Percentiles rank a stretch among this genome's conserved stretches.
These are phyloP conservation scores for Sitta europaea DNA, from an alignment of 2,113 vertebrate species.

Conservation along the genomic window DNA sequence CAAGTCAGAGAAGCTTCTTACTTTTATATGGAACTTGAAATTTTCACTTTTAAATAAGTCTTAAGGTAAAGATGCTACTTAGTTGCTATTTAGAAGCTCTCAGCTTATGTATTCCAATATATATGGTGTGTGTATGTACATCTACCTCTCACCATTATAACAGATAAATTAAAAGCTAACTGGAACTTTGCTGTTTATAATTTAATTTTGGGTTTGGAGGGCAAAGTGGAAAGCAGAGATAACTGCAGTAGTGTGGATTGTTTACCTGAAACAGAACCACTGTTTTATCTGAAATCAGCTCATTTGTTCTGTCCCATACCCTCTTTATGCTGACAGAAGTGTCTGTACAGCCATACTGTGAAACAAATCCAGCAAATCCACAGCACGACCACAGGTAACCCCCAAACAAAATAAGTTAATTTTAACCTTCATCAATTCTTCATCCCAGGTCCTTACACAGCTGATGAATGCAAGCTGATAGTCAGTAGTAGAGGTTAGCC, in stretches of 20 bases:
- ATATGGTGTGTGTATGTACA: accelerated
- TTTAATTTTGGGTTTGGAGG: not conserved
- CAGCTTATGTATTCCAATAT: not conserved
- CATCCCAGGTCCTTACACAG: not conserved
- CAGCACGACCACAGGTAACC: not conserved
- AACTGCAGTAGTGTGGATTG: not conserved
- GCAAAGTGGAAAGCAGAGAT: not conserved
- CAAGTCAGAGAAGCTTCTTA: not conserved
- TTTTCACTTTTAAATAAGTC: not conserved
- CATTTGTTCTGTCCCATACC: accelerated
- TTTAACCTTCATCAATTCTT: not conserved
- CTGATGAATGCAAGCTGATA: not conserved
- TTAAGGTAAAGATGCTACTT: not conserved
- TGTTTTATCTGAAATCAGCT: not conserved
- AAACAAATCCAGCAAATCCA: not conserved
- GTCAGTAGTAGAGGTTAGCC: not conserved
- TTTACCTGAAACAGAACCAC: not conserved
- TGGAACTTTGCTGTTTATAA: not conserved
- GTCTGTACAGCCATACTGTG: not conserved
- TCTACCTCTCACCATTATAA: not conserved
- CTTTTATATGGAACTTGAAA: not conserved
- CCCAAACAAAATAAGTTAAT: not conserved
- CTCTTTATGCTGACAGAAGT: accelerated
- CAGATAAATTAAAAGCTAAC: not conserved
- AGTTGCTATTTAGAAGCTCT: not conserved